phyloP scores from a whole-genome alignment of 1,140 invertebrate species.

The Gerris buenoi region DNA sequence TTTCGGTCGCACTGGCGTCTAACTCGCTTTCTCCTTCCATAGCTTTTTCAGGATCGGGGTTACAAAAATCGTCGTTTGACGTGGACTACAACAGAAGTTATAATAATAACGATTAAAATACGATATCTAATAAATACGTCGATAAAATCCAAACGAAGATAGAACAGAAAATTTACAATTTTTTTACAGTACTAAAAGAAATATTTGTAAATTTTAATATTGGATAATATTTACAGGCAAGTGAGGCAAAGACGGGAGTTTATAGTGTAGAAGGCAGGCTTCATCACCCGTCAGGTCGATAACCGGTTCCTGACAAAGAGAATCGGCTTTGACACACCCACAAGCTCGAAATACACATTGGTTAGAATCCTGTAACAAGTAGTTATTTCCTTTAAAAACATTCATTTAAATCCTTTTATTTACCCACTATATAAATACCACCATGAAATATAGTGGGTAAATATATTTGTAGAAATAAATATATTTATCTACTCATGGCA shows the following conservation, averaged over 20 bases:
- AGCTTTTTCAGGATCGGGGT: not conserved
- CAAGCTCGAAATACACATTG: conserved; percentile 64
- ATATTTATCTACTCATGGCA: too few relatives aligned
- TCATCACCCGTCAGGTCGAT: conserved; percentile 42
- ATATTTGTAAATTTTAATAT: not conserved
- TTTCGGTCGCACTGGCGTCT: conserved; percentile 15
- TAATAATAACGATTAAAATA: too few relatives aligned
- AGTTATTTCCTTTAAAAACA: not conserved
- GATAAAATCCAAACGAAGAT: too few relatives aligned
- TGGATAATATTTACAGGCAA: not conserved
- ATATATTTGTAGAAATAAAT: too few relatives aligned
- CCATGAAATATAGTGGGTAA: too few relatives aligned
- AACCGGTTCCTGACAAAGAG: conserved; percentile 49
- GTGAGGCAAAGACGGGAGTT: conserved; percentile 34
- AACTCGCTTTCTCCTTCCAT: conserved; percentile 8
- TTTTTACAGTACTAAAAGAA: too few relatives aligned
- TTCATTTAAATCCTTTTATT: too few relatives aligned
- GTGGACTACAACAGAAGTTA: not conserved
- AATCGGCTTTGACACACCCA: conserved; percentile 42
- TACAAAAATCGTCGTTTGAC: not conserved
- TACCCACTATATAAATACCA: too few relatives aligned
- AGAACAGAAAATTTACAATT: too few relatives aligned
- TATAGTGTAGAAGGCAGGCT: conserved; percentile 51
- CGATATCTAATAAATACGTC: too few relatives aligned
- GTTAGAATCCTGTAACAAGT: conserved; percentile 35